These are phyloP conservation scores for Athalia cordata DNA, from an alignment of 2,888 invertebrate species.

Conservation along the genomic window DNA sequence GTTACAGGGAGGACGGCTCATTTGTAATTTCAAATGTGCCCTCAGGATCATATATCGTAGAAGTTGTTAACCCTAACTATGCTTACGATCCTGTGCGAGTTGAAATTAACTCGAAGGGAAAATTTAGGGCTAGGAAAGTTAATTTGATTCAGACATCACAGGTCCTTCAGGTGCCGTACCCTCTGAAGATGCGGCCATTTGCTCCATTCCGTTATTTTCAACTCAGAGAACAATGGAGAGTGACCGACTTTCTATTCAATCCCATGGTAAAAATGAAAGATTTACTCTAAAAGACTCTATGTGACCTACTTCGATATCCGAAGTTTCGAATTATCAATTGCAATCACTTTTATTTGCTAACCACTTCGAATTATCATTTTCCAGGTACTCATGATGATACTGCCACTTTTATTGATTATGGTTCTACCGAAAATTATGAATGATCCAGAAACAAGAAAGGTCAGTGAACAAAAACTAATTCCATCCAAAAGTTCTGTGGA, in stretches of 20 bases:
- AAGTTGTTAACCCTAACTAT: conserved; percentile 92
- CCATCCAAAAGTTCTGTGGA: not conserved
- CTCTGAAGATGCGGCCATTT: conserved; percentile 90
- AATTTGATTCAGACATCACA: conserved; percentile 95
- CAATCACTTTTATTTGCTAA: not conserved
- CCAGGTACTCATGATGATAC: conserved; percentile 94
- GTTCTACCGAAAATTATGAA: conserved; percentile 97
- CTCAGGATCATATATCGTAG: conserved; percentile 95
- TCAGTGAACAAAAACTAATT: conserved; percentile 56
- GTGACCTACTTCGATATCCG: not conserved
- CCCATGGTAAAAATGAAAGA: conserved; percentile 81
- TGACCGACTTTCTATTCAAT: conserved; percentile 96
- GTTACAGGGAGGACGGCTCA: conserved; percentile 87
- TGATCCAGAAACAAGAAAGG: conserved; percentile 97
- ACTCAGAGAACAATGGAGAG: conserved; percentile 95
- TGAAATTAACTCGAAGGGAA: conserved; percentile 98
- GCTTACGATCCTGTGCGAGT: conserved; percentile 96
- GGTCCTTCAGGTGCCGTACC: conserved; percentile 94
- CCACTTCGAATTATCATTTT: conserved; percentile 48
- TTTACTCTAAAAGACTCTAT: not conserved
- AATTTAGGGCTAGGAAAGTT: conserved; percentile 94
- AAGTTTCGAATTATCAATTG: not conserved
- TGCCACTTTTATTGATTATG: conserved; percentile 93
- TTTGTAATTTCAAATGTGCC: conserved; percentile 92
- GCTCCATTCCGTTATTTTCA: conserved; percentile 93